These are phyloP conservation scores for Bombus sylvicola DNA, from an alignment of 1,140 invertebrate species.

Conservation along the genomic window DNA sequence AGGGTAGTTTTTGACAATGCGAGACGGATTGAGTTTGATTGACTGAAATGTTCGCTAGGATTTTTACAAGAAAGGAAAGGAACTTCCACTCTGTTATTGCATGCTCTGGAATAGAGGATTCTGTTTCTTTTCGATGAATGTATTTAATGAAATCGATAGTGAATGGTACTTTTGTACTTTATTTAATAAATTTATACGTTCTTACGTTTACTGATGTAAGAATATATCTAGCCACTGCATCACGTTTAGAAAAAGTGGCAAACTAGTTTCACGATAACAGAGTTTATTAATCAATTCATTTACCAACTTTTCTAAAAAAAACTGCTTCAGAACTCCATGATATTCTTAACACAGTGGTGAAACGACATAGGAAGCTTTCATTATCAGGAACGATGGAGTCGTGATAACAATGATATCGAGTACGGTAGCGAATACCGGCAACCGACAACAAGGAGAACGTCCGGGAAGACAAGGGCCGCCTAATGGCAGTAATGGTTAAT, in stretches of 20 bases:
- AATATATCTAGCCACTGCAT: too few species aligned
- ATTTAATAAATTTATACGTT: too few species aligned
- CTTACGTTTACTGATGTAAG: too few species aligned
- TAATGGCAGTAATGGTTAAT: conserved; percentile 79
- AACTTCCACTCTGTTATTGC: background rate
- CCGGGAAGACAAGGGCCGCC: conserved; percentile 63
- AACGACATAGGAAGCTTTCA: background rate
- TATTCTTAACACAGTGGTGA: background rate
- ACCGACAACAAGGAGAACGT: conserved; percentile 54
- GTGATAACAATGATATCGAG: conserved; percentile 48
- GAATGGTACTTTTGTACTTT: background rate
- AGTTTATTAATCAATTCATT: background rate
- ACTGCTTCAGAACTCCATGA: background rate
- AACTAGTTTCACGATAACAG: too few species aligned
- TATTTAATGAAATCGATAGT: background rate
- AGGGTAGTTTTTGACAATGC: background rate
- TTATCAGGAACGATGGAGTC: conserved; percentile 17
- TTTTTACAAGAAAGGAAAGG: background rate
- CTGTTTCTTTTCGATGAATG: background rate
- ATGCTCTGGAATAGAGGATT: background rate
- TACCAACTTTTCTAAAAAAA: background rate
- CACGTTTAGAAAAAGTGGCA: too few species aligned
- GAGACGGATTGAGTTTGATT: background rate
- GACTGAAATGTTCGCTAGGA: background rate
- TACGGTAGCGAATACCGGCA: conserved; percentile 38